Conservation (phyloP, 2,888 invertebrate species). For the Lasioglossum villosulum region DNA sequence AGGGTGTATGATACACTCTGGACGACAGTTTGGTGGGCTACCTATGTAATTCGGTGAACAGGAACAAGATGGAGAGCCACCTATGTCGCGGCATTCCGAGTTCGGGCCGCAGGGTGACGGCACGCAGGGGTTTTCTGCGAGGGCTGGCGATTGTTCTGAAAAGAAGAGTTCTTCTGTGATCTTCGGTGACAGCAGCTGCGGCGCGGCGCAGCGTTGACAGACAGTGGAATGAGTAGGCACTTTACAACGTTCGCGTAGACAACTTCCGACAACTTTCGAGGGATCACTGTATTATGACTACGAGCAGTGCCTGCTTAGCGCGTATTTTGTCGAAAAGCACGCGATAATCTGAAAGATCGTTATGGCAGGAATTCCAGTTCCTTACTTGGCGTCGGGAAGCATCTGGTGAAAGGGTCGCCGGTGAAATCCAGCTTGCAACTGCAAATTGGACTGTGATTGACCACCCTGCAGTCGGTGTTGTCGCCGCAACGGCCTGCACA, state of each 20-base stretch:
- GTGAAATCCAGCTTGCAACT: slow-evolving; percentile 84
- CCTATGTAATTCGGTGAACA: slow-evolving; percentile 84
- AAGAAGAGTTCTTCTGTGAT: slow-evolving; percentile 1
- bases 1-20: slow-evolving; percentile 89
- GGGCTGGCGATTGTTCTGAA: slow-evolving; percentile 86
- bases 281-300: too few species aligned
- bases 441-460: slow-evolving; percentile 87
- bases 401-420: slow-evolving; percentile 84
- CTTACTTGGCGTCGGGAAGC: slow-evolving; percentile 83
- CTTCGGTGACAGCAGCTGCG: too few species aligned
- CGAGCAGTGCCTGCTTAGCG: too few species aligned
- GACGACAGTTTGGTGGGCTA: slow-evolving; percentile 88
- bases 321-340: too few species aligned
- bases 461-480: slow-evolving; percentile 88
- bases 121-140: slow-evolving; percentile 86
- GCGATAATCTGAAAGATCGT: not conserved
- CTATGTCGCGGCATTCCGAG: slow-evolving; percentile 86
- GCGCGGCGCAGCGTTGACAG: too few species aligned
- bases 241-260: too few species aligned
- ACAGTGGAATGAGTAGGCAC: too few species aligned
- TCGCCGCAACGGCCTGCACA: slow-evolving; percentile 86
- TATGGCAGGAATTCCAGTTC: not conserved
- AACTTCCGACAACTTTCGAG: too few species aligned
- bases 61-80: slow-evolving; percentile 86
- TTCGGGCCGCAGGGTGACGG: slow-evolving; percentile 88